These are phyloP conservation scores for Peromyscus leucopus DNA, from an alignment of 2,113 vertebrate genomes.

Conservation along the genomic window DNA sequence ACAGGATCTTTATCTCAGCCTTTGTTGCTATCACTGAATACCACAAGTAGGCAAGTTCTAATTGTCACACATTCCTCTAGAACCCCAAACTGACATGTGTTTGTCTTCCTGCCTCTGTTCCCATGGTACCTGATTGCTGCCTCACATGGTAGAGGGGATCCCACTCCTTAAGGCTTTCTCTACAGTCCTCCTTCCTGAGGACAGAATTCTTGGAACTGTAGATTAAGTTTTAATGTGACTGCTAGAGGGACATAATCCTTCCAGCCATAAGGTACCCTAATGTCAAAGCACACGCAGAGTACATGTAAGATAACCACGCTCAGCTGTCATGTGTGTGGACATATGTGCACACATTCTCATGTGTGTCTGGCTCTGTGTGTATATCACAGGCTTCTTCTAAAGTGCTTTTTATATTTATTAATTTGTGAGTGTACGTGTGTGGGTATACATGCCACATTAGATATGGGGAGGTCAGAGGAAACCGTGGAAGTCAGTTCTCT, in stretches of 20 bases:
- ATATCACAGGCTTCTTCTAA: not conserved
- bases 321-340: not conserved
- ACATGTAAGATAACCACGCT: not conserved
- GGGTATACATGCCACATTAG: not conserved
- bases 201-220: not conserved
- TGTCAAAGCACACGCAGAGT: accelerated
- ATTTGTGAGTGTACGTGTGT: not conserved
- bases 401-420: not conserved
- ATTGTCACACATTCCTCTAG: not conserved
- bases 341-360: not conserved
- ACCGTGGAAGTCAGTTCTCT: not conserved
- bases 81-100: accelerated
- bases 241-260: not conserved
- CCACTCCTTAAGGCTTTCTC: not conserved
- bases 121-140: not conserved
- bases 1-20: not conserved
- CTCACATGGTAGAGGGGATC: not conserved
- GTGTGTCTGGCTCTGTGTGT: not conserved
- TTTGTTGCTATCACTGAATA: not conserved
- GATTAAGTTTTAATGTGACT: not conserved
- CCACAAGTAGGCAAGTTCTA: not conserved
- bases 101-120: not conserved
- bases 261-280: not conserved
- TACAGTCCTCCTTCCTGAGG: not conserved
- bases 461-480: not conserved